A percentile compares a stretch with the other conserved stretches of the same genome.
phyloP scores from a whole-genome alignment of 2,888 invertebrate genomes.

The Drosophila kuntzei region DNA sequence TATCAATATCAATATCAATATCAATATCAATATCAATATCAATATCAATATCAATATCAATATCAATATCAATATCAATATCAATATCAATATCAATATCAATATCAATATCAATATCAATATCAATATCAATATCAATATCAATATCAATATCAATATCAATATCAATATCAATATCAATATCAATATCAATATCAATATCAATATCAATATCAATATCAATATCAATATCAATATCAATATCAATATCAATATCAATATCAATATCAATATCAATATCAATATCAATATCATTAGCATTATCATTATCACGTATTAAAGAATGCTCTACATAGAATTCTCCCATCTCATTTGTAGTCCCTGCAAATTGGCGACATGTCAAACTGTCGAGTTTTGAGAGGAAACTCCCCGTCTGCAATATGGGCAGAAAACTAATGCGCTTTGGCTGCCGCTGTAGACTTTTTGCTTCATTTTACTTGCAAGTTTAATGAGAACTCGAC shows the following conservation, averaged over 20 bases:
- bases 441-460: conserved; percentile 13
- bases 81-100: background rate
- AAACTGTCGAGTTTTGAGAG: conserved; percentile 13
- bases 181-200: background rate
- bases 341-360: conserved; percentile 43
- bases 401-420: background rate
- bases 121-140: background rate
- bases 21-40: background rate
- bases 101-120: background rate
- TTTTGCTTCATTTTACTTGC: conserved; percentile 50
- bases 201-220: background rate
- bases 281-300: background rate
- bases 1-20: too few relatives aligned
- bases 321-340: background rate
- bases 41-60: background rate
- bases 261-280: background rate
- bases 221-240: background rate
- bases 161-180: background rate
- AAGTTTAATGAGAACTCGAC: conserved; percentile 63
- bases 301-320: background rate
- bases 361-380: conserved; percentile 37
- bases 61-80: background rate
- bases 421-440: conserved; percentile 44
- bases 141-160: background rate
- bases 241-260: background rate